Evolutionary conservation across 2,113 vertebrate genomes (phyloP).

Genomic region (Lasiurus borealis): DNA sequence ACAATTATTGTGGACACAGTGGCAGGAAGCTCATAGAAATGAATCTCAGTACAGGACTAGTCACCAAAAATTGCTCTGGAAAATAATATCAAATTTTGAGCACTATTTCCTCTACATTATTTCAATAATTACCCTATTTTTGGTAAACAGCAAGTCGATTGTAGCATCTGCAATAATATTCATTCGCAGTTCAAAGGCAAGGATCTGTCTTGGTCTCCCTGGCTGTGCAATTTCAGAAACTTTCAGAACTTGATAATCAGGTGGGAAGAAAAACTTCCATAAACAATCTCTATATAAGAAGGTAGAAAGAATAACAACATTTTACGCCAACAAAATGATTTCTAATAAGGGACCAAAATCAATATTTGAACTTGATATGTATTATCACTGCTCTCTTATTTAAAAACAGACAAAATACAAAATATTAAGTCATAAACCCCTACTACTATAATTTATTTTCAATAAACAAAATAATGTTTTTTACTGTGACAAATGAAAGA

Average conservation of each 20-base stretch:
- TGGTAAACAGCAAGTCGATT: constrained; percentile 98
- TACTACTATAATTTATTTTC: background rate
- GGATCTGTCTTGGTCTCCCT: constrained; percentile 95
- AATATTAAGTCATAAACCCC: background rate
- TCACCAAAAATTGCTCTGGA: background rate
- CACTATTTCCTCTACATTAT: constrained; percentile 35
- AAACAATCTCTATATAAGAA: constrained; percentile 92
- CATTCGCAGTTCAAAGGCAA: constrained; percentile 98
- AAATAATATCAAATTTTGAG: constrained; percentile 50
- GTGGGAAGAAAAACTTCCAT: constrained; percentile 99
- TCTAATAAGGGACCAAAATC: background rate
- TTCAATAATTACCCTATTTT: constrained; percentile 94
- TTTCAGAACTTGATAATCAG: constrained; percentile 97
- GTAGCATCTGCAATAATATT: constrained; percentile 99
- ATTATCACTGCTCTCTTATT: background rate
- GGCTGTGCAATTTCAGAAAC: constrained; percentile 93
- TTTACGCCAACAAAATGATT: constrained; percentile 52
- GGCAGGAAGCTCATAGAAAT: background rate
- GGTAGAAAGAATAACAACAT: background rate
- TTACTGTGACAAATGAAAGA: background rate
- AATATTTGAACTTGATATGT: background rate
- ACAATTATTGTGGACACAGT: background rate
- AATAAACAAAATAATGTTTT: background rate
- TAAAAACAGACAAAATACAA: background rate
- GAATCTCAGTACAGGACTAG: constrained; percentile 8